phyloP scores from a whole-genome alignment of 1,140 invertebrate genomes.

The Lucilia cuprina region DNA sequence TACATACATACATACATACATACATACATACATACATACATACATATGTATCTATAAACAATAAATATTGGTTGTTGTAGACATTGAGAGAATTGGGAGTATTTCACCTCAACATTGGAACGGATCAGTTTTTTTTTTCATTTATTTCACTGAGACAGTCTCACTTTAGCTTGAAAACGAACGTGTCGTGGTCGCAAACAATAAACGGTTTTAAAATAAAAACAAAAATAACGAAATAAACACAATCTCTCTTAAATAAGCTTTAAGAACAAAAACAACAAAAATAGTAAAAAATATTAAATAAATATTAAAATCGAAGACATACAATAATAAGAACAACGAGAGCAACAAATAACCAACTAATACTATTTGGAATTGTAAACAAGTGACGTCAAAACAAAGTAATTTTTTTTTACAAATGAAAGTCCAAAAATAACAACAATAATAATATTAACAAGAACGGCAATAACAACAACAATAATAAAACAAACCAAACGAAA shows the following conservation, averaged over 20 bases:
- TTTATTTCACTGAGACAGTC: not conserved
- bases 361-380: not conserved
- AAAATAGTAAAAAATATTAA: conserved; percentile 1
- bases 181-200: not conserved
- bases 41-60: too few relatives aligned
- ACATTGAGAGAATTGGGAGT: not conserved
- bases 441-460: not conserved
- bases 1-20: too few relatives aligned
- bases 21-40: too few relatives aligned
- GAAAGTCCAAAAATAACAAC: conserved; percentile 19
- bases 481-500: not conserved
- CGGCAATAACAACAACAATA: not conserved
- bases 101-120: not conserved
- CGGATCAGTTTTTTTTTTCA: not conserved
- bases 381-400: conserved; percentile 30
- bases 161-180: not conserved
- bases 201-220: not conserved
- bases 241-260: not conserved
- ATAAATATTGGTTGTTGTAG: too few relatives aligned
- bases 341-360: not conserved
- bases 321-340: not conserved
- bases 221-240: not conserved
- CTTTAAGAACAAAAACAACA: not conserved
- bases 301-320: conserved; percentile 31
- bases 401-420: conserved; percentile 7